These are phyloP conservation scores for Parthenolecanium corni DNA, from an alignment of 2,888 invertebrate species.

Conservation along the genomic window DNA sequence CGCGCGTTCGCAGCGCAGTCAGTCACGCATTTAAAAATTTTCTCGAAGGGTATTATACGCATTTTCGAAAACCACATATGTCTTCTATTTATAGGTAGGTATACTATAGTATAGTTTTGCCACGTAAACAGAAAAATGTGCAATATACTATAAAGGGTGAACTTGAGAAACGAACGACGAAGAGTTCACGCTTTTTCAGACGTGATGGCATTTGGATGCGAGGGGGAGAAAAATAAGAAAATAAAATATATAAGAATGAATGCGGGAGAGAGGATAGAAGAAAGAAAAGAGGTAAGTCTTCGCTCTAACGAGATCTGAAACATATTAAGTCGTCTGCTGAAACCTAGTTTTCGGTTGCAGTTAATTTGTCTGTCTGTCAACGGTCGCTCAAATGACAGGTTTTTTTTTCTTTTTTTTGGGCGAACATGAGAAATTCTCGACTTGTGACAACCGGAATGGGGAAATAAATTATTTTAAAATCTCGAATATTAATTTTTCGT, in stretches of 20 bases:
- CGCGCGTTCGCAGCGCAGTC: too few relatives aligned
- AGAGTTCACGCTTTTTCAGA: too few relatives aligned
- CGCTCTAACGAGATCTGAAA: conserved; percentile 25
- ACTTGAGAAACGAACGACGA: background rate
- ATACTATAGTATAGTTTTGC: too few relatives aligned
- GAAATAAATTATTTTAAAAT: conserved; percentile 1
- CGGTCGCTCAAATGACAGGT: conserved; percentile 6
- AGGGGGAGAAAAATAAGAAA: too few relatives aligned
- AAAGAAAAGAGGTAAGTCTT: conserved; percentile 2
- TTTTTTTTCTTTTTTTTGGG: too few relatives aligned
- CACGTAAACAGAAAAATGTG: background rate
- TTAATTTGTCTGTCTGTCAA: conserved; percentile 28
- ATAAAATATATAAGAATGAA: too few relatives aligned
- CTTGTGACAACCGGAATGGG: conserved; percentile 1
- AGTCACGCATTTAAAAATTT: too few relatives aligned
- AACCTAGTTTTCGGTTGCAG: conserved; percentile 24
- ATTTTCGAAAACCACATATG: background rate
- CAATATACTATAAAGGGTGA: conserved; percentile 21
- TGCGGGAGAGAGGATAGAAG: background rate
- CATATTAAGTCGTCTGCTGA: conserved; percentile 24
- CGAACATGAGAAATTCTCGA: conserved; percentile 14
- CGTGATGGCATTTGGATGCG: too few relatives aligned
- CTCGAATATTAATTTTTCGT: too few relatives aligned
- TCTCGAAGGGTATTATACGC: too few relatives aligned
- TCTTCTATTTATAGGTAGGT: conserved; percentile 19